phyloP scores from a whole-genome alignment of 2,797 vertebrate genomes.

The Squalus acanthias region DNA sequence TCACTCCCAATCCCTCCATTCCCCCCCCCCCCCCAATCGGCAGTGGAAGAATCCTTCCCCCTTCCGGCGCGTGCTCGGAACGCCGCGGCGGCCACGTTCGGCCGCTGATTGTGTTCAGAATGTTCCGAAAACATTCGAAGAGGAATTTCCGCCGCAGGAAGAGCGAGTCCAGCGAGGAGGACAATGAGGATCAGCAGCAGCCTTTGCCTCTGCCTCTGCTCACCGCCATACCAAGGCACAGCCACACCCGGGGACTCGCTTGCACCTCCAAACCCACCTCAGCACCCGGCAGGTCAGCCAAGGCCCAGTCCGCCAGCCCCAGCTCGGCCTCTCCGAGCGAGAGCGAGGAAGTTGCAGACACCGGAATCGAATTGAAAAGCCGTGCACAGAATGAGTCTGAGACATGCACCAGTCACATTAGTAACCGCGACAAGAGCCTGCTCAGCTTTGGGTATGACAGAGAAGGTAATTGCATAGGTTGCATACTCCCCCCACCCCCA shows the following conservation, averaged over 20 bases:
- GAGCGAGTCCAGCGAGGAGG: slow-evolving; percentile 63
- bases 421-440: slow-evolving; percentile 41
- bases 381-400: slow-evolving; percentile 1
- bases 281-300: not conserved
- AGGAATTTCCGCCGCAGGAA: slow-evolving; percentile 65
- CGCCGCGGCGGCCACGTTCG: not conserved
- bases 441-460: slow-evolving; percentile 63
- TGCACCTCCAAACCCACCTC: slow-evolving; percentile 11
- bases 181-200: slow-evolving; percentile 40
- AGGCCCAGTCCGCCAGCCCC: slow-evolving; percentile 40
- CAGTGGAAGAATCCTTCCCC: not conserved
- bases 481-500: too few species aligned
- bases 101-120: slow-evolving; percentile 43
- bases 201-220: not conserved
- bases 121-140: slow-evolving; percentile 52
- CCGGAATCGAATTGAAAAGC: slow-evolving; percentile 29
- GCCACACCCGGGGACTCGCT: slow-evolving; percentile 37
- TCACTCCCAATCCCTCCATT: not conserved
- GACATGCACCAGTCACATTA: not conserved
- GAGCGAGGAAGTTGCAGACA: slow-evolving; percentile 42
- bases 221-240: slow-evolving; percentile 27
- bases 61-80: not conserved
- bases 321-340: slow-evolving; percentile 46
- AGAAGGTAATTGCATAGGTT: slow-evolving; percentile 48
- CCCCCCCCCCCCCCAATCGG: not conserved